These are phyloP conservation scores for Clusia tigrina DNA, from an alignment of 2,888 invertebrate genomes.

Conservation along the genomic window DNA sequence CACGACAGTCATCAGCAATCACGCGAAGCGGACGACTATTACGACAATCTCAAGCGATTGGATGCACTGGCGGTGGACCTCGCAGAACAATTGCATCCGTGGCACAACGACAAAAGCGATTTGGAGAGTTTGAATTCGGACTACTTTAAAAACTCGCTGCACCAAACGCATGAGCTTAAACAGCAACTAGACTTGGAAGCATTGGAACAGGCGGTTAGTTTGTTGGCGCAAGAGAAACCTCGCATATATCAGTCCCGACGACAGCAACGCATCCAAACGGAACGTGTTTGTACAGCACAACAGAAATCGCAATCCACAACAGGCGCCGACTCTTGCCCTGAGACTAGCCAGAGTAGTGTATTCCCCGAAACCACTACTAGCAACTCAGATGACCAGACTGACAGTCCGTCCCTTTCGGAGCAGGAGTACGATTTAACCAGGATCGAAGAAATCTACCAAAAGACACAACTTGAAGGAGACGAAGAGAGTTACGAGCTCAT, in stretches of 20 bases:
- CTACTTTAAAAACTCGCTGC: conserved; percentile 63
- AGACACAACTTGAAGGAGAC: conserved; percentile 38
- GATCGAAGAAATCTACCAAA: conserved; percentile 56
- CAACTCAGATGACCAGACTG: conserved; percentile 62
- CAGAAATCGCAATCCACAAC: conserved; percentile 25
- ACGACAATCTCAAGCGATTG: conserved; percentile 62
- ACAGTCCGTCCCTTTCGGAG: conserved; percentile 58
- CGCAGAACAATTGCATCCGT: conserved; percentile 56
- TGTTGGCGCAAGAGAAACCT: conserved; percentile 50
- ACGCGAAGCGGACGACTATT: conserved; percentile 62
- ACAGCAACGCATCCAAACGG: conserved; percentile 37
- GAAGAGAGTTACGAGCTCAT: conserved; percentile 57
- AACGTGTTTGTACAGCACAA: conserved; percentile 24
- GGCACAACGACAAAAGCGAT: conserved; percentile 65
- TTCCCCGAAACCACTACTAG: conserved; percentile 63
- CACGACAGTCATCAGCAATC: conserved; percentile 38
- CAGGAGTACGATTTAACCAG: conserved; percentile 60
- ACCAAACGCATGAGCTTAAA: conserved; percentile 53
- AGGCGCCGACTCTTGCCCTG: conserved; percentile 55
- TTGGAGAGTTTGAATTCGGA: conserved; percentile 65
- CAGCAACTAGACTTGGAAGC: conserved; percentile 48
- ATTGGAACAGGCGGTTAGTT: conserved; percentile 47
- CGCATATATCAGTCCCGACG: conserved; percentile 57
- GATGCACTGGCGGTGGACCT: conserved; percentile 55
- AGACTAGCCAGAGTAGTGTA: conserved; percentile 60